Evolutionary conservation across 2,113 vertebrate species (phyloP).

Genomic region (Pterophyllum scalare): DNA sequence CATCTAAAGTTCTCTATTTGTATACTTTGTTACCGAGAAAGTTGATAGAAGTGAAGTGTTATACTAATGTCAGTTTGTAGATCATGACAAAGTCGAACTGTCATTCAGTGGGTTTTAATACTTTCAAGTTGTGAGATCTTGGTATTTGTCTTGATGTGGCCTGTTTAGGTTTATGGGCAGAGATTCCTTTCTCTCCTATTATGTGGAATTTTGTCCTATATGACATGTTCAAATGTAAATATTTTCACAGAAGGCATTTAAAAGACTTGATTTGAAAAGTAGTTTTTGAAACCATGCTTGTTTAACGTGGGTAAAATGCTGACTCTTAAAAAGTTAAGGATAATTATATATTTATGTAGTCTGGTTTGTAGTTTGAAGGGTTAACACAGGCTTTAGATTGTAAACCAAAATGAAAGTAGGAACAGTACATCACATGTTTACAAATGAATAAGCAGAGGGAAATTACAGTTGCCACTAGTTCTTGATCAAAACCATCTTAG

Average conservation of each 20-base stretch:
- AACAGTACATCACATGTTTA: background rate
- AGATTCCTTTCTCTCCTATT: background rate
- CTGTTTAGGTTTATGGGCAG: background rate
- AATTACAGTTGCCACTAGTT: background rate
- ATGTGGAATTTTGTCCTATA: background rate
- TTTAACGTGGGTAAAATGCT: no score
- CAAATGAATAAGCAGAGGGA: background rate
- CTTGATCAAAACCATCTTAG: background rate
- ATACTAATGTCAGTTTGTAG: no score
- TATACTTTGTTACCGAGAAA: no score
- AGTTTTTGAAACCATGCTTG: background rate
- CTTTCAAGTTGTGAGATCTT: background rate
- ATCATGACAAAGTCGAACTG: no score
- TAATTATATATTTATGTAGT: no score
- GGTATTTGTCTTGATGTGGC: background rate
- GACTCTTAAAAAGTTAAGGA: no score
- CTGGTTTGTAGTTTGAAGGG: background rate
- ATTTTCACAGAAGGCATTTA: background rate
- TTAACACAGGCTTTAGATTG: background rate
- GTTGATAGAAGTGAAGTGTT: no score
- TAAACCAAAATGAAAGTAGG: background rate
- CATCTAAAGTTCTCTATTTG: no score
- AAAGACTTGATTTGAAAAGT: background rate
- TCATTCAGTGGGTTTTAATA: no score
- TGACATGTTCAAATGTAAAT: background rate